Conservation (phyloP, 2,888 invertebrate species). For the Polydrusus cervinus region DNA sequence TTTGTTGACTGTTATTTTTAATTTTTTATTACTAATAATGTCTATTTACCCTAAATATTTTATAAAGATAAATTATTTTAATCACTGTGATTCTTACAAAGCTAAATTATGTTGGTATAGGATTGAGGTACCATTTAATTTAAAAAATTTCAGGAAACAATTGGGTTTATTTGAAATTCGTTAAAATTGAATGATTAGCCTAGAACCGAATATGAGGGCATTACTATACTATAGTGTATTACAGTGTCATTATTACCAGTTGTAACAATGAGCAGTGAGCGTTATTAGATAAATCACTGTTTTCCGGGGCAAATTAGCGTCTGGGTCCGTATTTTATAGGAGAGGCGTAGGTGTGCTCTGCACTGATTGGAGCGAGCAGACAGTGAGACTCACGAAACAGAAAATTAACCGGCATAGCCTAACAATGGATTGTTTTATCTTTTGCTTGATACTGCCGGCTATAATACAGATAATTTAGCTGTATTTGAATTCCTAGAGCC, state of each 20-base stretch:
- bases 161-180: not conserved
- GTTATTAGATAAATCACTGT: constrained; percentile 67
- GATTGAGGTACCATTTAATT: no score
- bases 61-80: no score
- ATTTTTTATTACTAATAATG: no score
- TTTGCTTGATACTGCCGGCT: constrained; percentile 35
- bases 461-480: constrained; percentile 38
- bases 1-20: no score
- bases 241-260: constrained; percentile 62
- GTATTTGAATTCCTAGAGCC: constrained; percentile 27
- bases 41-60: no score
- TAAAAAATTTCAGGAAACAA: no score
- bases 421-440: constrained; percentile 42
- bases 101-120: no score
- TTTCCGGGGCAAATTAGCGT: constrained; percentile 66
- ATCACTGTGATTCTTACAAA: no score
- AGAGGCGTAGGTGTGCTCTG: constrained; percentile 58
- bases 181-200: not conserved
- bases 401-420: constrained; percentile 45
- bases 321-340: constrained; percentile 59
- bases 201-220: constrained; percentile 28
- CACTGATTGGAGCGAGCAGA: constrained; percentile 49
- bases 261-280: constrained; percentile 64
- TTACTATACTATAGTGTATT: constrained; percentile 43
- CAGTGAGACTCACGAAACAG: constrained; percentile 49